phyloP scores from a whole-genome alignment of 2,888 invertebrate genomes.

The Temnothorax ravouxi region DNA sequence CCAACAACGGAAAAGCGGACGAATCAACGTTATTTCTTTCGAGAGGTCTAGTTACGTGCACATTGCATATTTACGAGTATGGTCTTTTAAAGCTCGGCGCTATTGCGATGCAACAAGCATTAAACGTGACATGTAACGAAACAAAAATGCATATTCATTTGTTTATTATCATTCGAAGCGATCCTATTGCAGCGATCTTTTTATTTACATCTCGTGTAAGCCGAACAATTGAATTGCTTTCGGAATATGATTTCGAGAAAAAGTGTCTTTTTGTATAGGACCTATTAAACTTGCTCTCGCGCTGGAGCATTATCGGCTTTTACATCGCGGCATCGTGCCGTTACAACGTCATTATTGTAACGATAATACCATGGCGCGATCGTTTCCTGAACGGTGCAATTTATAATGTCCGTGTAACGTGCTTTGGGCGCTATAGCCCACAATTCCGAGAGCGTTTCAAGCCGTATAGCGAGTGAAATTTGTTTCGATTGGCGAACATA shows the following conservation, averaged over 20 bases:
- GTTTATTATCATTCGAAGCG: conserved; percentile 25
- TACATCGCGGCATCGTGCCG: not conserved
- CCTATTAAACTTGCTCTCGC: conserved; percentile 6
- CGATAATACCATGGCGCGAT: conserved; percentile 40
- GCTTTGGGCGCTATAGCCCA: conserved; percentile 38
- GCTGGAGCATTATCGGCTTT: not conserved
- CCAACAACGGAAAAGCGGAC: not conserved
- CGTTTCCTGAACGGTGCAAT: conserved; percentile 39
- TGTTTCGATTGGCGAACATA: conserved; percentile 44
- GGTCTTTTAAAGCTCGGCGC: conserved; percentile 39
- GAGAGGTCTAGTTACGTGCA: not conserved
- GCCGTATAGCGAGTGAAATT: conserved; percentile 44
- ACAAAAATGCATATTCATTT: conserved; percentile 47
- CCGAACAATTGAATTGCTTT: not conserved
- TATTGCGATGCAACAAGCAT: conserved; percentile 15
- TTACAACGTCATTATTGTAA: conserved; percentile 45
- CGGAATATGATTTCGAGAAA: not conserved
- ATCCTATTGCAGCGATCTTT: conserved; percentile 15
- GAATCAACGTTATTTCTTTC: conserved; percentile 8
- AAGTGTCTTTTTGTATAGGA: not conserved
- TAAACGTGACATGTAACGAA: conserved; percentile 18
- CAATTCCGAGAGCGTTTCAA: conserved; percentile 41
- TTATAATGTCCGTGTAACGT: conserved; percentile 40
- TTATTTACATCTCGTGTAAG: not conserved
- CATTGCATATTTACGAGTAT: conserved; percentile 54